These are phyloP conservation scores for Atopsyche davidsoni DNA, from an alignment of 1,140 invertebrate species.

Conservation along the genomic window DNA sequence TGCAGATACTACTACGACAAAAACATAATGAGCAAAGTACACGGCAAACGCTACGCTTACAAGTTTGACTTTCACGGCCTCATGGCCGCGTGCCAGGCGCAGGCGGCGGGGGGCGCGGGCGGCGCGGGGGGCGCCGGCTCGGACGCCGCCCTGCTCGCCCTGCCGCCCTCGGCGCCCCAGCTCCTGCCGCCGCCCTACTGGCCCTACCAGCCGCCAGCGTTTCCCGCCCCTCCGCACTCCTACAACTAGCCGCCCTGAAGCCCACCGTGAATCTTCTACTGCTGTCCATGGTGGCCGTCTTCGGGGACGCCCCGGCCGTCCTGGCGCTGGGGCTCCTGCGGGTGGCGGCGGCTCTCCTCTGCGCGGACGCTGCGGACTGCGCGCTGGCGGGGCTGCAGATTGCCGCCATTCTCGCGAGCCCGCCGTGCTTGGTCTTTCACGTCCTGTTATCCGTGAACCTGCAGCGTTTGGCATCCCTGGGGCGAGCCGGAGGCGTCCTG, in stretches of 20 bases:
- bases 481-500: too few species aligned
- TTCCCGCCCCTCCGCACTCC: slow-evolving; percentile 21
- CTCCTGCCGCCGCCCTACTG: slow-evolving; percentile 31
- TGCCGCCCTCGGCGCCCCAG: slow-evolving; percentile 24
- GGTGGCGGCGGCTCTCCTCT: too few species aligned
- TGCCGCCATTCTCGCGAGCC: too few species aligned
- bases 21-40: slow-evolving; percentile 91
- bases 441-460: too few species aligned
- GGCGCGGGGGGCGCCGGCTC: slow-evolving; percentile 26
- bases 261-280: too few species aligned
- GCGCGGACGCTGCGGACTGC: too few species aligned
- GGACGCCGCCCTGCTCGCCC: slow-evolving; percentile 34
- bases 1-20: slow-evolving; percentile 97
- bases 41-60: slow-evolving; percentile 88
- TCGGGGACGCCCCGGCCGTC: too few species aligned
- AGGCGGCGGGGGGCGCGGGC: slow-evolving; percentile 46
- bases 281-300: too few species aligned
- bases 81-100: slow-evolving; percentile 76
- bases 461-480: too few species aligned
- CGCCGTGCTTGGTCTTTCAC: too few species aligned
- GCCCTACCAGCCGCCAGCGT: slow-evolving; percentile 26
- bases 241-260: slow-evolving; percentile 25
- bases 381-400: too few species aligned
- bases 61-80: slow-evolving; percentile 86
- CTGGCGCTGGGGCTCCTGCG: too few species aligned